Evolutionary conservation across 2,888 invertebrate genomes (phyloP).

Genomic region (Cistogaster globosa): DNA sequence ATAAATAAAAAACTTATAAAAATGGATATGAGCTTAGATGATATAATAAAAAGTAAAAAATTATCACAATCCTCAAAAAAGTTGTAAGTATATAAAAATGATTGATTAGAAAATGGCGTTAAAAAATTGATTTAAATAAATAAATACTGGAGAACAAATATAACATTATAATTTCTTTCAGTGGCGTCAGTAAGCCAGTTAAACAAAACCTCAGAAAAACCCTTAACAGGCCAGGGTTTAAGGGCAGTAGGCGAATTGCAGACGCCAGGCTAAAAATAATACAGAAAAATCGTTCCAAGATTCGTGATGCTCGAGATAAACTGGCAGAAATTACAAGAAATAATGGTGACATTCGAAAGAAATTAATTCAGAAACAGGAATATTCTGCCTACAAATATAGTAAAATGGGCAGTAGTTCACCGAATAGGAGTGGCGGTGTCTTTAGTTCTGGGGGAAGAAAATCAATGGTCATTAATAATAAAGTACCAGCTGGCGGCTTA

Average conservation of each 20-base stretch:
- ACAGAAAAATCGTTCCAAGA: conserved; percentile 89
- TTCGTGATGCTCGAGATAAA: conserved; percentile 92
- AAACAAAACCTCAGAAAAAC: conserved; percentile 70
- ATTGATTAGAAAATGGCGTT: conserved; percentile 59
- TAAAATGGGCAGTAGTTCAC: conserved; percentile 25
- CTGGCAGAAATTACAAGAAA: conserved; percentile 89
- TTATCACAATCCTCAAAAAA: conserved; percentile 69
- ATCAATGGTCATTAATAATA: conserved; percentile 2
- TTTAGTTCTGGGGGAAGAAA: conserved; percentile 68
- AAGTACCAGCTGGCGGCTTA: conserved; percentile 59
- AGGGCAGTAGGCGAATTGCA: conserved; percentile 70
- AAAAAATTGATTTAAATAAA: not conserved
- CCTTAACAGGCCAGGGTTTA: conserved; percentile 72
- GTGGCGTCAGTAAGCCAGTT: conserved; percentile 52
- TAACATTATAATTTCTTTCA: conserved; percentile 24
- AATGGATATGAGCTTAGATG: conserved; percentile 79
- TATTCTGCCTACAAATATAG: conserved; percentile 48
- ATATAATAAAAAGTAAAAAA: conserved; percentile 78
- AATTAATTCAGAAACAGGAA: conserved; percentile 86
- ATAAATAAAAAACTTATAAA: not conserved
- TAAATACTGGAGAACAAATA: not conserved
- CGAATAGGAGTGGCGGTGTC: conserved; percentile 8
- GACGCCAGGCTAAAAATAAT: conserved; percentile 92
- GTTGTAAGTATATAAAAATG: conserved; percentile 66
- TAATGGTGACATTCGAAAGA: conserved; percentile 88